Evolutionary conservation across 2,888 invertebrate genomes (phyloP).

Genomic region (Limnephilus marmoratus): DNA sequence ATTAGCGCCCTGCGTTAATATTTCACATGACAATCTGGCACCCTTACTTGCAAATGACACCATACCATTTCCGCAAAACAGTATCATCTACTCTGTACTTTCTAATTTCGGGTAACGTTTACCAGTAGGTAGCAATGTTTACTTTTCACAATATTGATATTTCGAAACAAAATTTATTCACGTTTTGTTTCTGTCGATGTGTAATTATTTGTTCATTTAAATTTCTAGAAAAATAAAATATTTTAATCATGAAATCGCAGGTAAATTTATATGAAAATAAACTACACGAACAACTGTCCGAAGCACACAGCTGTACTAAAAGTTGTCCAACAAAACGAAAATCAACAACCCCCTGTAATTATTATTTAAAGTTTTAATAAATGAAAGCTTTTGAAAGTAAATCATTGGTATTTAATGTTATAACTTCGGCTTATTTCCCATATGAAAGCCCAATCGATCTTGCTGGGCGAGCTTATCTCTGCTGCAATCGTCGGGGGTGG

Average conservation of each 20-base stretch:
- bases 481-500: not conserved
- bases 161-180: not conserved
- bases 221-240: not conserved
- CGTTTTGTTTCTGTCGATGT: not conserved
- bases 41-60: no score
- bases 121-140: not conserved
- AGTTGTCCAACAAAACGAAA: not conserved
- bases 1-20: no score
- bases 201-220: not conserved
- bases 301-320: not conserved
- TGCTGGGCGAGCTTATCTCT: not conserved
- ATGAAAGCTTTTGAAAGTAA: not conserved
- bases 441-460: not conserved
- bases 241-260: not conserved
- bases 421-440: conserved; percentile 8
- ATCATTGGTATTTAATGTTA: not conserved
- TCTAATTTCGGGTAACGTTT: no score
- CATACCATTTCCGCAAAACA: no score
- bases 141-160: not conserved
- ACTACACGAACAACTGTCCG: not conserved
- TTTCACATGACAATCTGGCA: no score
- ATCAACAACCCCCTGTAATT: not conserved
- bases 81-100: no score
- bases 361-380: not conserved
- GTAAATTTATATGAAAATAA: not conserved